Conservation (phyloP, 2,797 vertebrate species). For the Rhinichthys osculus region DNA sequence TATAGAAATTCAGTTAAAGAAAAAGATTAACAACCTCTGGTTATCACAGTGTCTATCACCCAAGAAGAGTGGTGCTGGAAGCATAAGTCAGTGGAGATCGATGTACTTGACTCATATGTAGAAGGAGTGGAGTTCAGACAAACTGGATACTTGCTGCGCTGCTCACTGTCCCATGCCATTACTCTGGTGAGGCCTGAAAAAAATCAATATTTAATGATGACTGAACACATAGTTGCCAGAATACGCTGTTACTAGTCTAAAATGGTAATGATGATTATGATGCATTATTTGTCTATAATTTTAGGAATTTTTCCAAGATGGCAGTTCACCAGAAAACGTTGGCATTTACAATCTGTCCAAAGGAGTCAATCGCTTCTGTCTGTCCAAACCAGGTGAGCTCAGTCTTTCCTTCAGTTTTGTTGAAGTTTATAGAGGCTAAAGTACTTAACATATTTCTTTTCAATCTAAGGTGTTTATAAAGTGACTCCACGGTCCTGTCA, state of each 20-base stretch:
- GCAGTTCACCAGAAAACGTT: constrained; percentile 95
- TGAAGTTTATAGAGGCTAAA: background rate
- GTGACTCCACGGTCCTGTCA: constrained; percentile 98
- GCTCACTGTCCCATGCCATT: constrained; percentile 96
- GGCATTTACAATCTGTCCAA: constrained; percentile 98
- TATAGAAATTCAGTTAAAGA: background rate
- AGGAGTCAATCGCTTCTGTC: constrained; percentile 97
- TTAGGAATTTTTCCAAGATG: constrained; percentile 99
- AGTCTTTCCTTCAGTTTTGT: background rate
- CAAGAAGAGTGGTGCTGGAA: constrained; percentile 99
- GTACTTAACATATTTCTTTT: background rate
- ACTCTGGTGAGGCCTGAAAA: constrained; percentile 85
- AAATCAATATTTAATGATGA: background rate
- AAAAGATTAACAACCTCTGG: background rate
- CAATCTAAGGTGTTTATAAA: constrained; percentile 90
- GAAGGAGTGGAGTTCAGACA: constrained; percentile 91
- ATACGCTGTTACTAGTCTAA: background rate
- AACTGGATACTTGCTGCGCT: constrained; percentile 97
- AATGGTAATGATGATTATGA: background rate
- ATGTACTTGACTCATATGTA: constrained; percentile 88
- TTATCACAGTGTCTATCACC: constrained; percentile 84
- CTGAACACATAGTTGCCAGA: background rate
- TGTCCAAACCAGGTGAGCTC: constrained; percentile 92
- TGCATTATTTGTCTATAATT: background rate
- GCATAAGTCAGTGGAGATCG: constrained; percentile 93